phyloP scores from a whole-genome alignment of 2,113 vertebrate genomes.

The Tragelaphus buxtoni region DNA sequence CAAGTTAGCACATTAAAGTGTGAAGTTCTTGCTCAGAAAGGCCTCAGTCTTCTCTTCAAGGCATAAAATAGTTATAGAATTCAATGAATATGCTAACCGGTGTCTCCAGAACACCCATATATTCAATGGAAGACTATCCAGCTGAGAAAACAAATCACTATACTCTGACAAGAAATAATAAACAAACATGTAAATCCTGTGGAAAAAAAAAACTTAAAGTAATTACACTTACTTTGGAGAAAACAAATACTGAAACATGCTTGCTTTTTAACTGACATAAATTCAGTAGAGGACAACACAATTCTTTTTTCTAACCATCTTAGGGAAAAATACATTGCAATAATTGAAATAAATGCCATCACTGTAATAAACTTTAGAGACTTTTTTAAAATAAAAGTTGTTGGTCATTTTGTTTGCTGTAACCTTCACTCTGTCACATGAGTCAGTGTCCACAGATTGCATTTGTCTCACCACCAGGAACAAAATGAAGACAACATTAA shows the following conservation, averaged over 20 bases:
- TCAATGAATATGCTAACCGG: slow-evolving; percentile 84
- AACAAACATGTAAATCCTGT: slow-evolving; percentile 97
- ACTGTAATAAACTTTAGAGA: slow-evolving; percentile 92
- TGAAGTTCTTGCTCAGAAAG: slow-evolving; percentile 87
- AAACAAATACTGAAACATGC: slow-evolving; percentile 91
- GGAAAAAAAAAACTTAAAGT: slow-evolving; percentile 82
- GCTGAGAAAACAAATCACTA: slow-evolving; percentile 86
- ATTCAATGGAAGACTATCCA: slow-evolving; percentile 79
- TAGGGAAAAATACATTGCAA: slow-evolving; percentile 99
- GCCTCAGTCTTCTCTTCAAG: slow-evolving; percentile 80
- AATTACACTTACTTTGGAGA: slow-evolving; percentile 88
- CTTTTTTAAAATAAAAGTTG: slow-evolving; percentile 87
- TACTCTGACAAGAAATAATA: slow-evolving; percentile 90
- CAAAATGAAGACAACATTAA: slow-evolving; percentile 73
- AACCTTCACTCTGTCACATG: slow-evolving; percentile 82
- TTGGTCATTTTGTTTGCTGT: slow-evolving; percentile 84
- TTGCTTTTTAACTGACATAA: slow-evolving; percentile 99
- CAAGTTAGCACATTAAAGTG: slow-evolving; percentile 85
- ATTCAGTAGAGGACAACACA: slow-evolving; percentile 94
- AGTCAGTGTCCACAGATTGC: slow-evolving; percentile 80
- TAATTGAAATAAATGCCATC: slow-evolving; percentile 96
- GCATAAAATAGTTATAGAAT: slow-evolving; percentile 80
- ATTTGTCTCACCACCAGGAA: slow-evolving; percentile 86
- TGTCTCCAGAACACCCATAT: slow-evolving; percentile 84
- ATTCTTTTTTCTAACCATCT: slow-evolving; percentile 98